These are phyloP conservation scores for Pipistrellus pipistrellus DNA, from an alignment of 2,797 vertebrate species.

Conservation along the genomic window DNA sequence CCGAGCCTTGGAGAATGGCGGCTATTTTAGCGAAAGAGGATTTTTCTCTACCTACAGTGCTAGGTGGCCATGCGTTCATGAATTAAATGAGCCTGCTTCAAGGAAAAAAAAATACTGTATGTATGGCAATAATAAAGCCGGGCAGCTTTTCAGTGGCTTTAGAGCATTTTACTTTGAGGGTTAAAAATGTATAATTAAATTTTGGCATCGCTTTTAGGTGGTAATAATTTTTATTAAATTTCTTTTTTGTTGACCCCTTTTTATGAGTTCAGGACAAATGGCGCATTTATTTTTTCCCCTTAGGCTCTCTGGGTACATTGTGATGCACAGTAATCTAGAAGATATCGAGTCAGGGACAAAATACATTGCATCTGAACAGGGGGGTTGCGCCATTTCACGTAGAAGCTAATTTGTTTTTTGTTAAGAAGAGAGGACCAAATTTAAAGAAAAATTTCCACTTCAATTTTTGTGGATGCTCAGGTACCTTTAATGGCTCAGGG, in stretches of 20 bases:
- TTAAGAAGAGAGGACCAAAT: slow-evolving; percentile 47
- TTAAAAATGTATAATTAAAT: slow-evolving; percentile 78
- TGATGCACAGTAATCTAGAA: slow-evolving; percentile 73
- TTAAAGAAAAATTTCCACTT: slow-evolving; percentile 60
- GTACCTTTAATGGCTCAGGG: background rate
- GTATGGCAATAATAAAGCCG: slow-evolving; percentile 21
- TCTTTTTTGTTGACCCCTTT: slow-evolving; percentile 72
- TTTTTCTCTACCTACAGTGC: background rate
- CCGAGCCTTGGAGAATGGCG: slow-evolving; percentile 23
- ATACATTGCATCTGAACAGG: background rate
- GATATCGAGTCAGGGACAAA: slow-evolving; percentile 51
- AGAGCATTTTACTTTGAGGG: slow-evolving; percentile 62
- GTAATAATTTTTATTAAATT: slow-evolving; percentile 80
- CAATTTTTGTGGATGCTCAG: slow-evolving; percentile 52
- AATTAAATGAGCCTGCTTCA: slow-evolving; percentile 67
- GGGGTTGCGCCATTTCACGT: background rate
- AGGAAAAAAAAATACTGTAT: background rate
- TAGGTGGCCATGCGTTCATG: slow-evolving; percentile 68
- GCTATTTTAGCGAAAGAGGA: slow-evolving; percentile 60
- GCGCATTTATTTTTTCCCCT: slow-evolving; percentile 64
- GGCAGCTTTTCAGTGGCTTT: slow-evolving; percentile 51
- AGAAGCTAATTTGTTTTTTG: background rate
- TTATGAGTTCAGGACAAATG: slow-evolving; percentile 79
- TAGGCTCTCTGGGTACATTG: slow-evolving; percentile 69
- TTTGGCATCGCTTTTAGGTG: slow-evolving; percentile 76